Evolutionary conservation across 2,113 vertebrate genomes (phyloP).

Genomic region (Chamaetylas fuelleborni): DNA sequence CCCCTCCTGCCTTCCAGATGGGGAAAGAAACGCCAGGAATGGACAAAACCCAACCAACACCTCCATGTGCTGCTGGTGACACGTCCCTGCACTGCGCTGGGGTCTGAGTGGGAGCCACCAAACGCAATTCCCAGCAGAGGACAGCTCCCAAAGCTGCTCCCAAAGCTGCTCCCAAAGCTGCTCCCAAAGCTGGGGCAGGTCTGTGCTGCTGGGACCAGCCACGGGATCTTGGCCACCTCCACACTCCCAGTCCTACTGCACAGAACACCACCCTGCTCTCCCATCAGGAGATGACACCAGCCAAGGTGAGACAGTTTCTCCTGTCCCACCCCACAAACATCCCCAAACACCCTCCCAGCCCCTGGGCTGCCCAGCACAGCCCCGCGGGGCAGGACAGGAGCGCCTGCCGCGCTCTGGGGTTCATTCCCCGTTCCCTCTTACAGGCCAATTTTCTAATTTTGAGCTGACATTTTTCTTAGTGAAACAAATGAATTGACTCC

Average conservation of each 20-base stretch:
- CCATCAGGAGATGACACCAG: background rate
- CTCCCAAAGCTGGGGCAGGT: background rate
- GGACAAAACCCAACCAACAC: background rate
- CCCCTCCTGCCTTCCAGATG: background rate
- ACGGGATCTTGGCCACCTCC: accelerated
- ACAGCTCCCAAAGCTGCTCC: background rate
- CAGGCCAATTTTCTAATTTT: slow-evolving; percentile 79
- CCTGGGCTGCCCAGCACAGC: background rate
- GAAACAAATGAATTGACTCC: slow-evolving; percentile 85
- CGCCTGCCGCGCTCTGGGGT: background rate
- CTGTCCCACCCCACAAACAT: background rate
- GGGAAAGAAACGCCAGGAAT: background rate
- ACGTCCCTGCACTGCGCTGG: accelerated
- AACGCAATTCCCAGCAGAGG: background rate
- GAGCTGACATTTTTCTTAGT: slow-evolving; percentile 76
- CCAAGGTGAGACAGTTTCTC: accelerated
- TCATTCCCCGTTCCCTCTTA: slow-evolving; percentile 17
- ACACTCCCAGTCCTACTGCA: accelerated
- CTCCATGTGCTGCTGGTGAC: accelerated
- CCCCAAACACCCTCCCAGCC: background rate
- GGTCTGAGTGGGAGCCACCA: background rate
- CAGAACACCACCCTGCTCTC: background rate
- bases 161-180: background rate
- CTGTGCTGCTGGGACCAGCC: background rate
- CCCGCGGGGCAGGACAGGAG: background rate